Base-by-base conservation (phyloP, 2,113 vertebrate genomes). In the Psittacus erithacus region DNA sequence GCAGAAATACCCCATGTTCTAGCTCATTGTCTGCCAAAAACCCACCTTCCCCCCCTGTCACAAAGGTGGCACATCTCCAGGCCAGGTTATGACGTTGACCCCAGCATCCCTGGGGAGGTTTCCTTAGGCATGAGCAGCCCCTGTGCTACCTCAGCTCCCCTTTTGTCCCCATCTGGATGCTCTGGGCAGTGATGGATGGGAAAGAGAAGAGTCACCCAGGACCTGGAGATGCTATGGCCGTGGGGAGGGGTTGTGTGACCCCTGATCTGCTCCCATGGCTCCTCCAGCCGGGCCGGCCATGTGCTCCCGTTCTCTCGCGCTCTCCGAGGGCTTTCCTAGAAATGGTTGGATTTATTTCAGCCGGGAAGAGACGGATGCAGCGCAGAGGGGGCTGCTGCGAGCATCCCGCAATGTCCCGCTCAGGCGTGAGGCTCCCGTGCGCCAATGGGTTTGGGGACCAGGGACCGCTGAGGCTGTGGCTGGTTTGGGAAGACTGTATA, bases 251-350 rank as follows among this genome's bases (percentile, higher is more conserved):
- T 27, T 67, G 2, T 3, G 55, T 35, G 87, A 16, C n/a, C 23
- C 49, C 43, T 35, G 0, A 1, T 6, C 13, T 35, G 17, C 39
- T 68, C 60, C 39, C 22, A 11, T 3, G 27, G 17, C 44, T 64
- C 43, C 86, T 77, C 31, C 28, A 7, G 63, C 31, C 1, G n/a
- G 3, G 14, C 69, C 33, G 71, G 31, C 71, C 6, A 2, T 2
- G 1, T 2, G 23, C 53, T 90, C 29, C 69, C 4, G 2, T 44
- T n/a, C 6, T 3, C 80, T 75, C 11, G 1, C 6, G 35, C 62
- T 85, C 60, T 86, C 86, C 80, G 92, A 93, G 88, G 76, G 59
- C 28, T 91, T 93, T 89, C 80, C 68, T 93, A 68, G 86, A 96
- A 94, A 93, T 62, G 3, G 44, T 38, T 46, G 77, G 74, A 16